These are phyloP conservation scores for Chironomus striatipennis DNA, from an alignment of 1,140 invertebrate genomes.

Conservation along the genomic window DNA sequence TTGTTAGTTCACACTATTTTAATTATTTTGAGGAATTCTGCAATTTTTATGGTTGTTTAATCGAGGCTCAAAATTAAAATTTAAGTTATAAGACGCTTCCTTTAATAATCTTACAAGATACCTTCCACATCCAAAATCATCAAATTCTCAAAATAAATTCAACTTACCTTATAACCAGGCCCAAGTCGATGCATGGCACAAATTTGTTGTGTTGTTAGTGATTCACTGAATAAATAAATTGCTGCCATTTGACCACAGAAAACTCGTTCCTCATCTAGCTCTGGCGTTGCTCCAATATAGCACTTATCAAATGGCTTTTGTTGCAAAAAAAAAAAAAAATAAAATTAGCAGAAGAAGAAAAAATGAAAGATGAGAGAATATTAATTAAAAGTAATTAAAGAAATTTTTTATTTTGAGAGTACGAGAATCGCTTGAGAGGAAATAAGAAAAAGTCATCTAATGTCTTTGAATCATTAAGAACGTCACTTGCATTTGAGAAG, in stretches of 20 bases:
- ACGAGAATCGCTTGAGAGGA: not conserved
- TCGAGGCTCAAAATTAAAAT: too few species aligned
- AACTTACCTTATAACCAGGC: slow-evolving; percentile 87
- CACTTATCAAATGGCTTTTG: slow-evolving; percentile 95
- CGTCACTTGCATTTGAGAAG: too few species aligned
- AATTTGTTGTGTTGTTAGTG: slow-evolving; percentile 91
- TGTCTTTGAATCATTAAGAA: too few species aligned
- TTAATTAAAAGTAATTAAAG: not conserved
- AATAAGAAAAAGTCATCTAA: not conserved
- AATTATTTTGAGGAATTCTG: too few species aligned
- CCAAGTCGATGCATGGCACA: slow-evolving; percentile 93
- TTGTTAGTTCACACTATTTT: too few species aligned
- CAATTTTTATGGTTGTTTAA: too few species aligned
- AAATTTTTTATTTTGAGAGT: not conserved
- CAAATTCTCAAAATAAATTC: not conserved
- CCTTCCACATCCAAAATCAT: not conserved
- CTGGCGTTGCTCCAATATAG: slow-evolving; percentile 93
- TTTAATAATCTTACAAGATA: too few species aligned
- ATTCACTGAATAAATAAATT: slow-evolving; percentile 96
- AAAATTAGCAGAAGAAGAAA: slow-evolving; percentile 17
- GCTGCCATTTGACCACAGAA: slow-evolving; percentile 99
- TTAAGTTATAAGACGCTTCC: too few species aligned
- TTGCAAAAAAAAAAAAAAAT: slow-evolving; percentile 23
- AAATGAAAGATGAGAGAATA: not conserved
- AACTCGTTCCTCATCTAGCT: slow-evolving; percentile 90